Percentiles rank a stretch among this genome's conserved stretches.
Evolutionary conservation across 30 jellyfish, hydroid and myxozoan genomes (phyloP).

Genomic region (Turritopsis dohrnii): DNA sequence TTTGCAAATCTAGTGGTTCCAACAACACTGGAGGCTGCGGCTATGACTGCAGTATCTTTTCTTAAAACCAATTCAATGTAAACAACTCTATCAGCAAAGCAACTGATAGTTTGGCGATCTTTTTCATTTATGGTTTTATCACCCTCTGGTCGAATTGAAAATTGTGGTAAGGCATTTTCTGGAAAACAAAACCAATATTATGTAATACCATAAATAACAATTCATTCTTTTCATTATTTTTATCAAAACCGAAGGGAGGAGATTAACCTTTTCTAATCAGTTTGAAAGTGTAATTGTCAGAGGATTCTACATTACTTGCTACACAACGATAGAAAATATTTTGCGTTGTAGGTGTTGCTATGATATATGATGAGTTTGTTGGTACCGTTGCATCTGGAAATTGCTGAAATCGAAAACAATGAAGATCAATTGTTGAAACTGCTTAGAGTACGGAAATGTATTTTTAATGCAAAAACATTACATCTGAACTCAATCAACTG

Average conservation of each 20-base stretch:
- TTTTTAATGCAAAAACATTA: neutral
- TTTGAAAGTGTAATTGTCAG: neutral
- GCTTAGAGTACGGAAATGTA: neutral
- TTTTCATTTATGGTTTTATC: neutral
- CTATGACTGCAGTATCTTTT: neutral
- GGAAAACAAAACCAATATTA: neutral
- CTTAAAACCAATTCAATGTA: neutral
- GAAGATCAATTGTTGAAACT: neutral
- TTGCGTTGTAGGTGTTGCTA: neutral
- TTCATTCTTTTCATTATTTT: neutral
- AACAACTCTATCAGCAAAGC: neutral
- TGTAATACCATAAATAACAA: neutral
- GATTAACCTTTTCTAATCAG: neutral
- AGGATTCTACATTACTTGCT: slow-evolving; percentile 2
- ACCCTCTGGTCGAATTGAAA: neutral
- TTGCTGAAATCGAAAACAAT: slow-evolving; percentile 7
- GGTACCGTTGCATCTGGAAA: slow-evolving; percentile 1
- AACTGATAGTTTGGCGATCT: neutral
- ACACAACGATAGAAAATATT: slow-evolving; percentile 16
- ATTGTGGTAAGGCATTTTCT: slow-evolving; percentile 18
- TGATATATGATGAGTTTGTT: neutral
- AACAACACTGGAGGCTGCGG: neutral
- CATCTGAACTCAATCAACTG: neutral
- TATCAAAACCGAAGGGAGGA: neutral
- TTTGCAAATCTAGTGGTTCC: neutral